Evolutionary conservation across 1,140 invertebrate genomes (phyloP), one percentile per base, ranked within the genome.

Genomic region (Cydia pomonella): DNA sequence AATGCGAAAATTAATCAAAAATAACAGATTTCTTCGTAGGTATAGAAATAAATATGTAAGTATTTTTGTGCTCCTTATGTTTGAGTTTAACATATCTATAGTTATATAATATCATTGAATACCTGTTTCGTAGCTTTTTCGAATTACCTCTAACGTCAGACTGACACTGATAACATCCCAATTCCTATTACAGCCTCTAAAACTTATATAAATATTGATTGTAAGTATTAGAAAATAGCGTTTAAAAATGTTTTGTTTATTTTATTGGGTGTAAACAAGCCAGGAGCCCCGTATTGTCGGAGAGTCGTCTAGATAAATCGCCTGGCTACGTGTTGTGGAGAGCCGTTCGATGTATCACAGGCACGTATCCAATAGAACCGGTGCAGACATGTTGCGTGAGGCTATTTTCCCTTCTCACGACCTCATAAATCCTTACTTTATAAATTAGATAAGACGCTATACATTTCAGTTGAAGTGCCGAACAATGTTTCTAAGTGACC

Each of bases 351-450:
- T 81, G 79, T 82, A 82, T 81, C 76, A 80, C 75, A 72, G 71
- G 72, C 82, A 83, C 81, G 80, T 84, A 79, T 75, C 84, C 79
- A 84, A 85, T 85, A 82, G 79, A 82, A 79, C 76, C 79, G 76
- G 50, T 72, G 77, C 74, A 76, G 78, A 79, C 80, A 80, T 63
- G 73, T 84, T 83, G 83, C 83, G 83, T 86, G 84, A 84, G 78
- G 75, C 80, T 82, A 84, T 80, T 84, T 78, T 78, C 76, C 75
- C 77, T 72, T 53, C 78, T 82, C 73, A 81, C 53, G 74, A 72
- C 77, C 80, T 78, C 80, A 86, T 86, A 86, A 86, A 86, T 86
- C 76, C 78, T 75, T 75, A 81, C 77, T 79, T 80, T 83, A 84
- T 82, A 86, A 83, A 86, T 85, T 85, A 83, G 77, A 83, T 82